These are phyloP conservation scores for Lineus longissimus DNA, from an alignment of 1,140 invertebrate species.

Conservation along the genomic window DNA sequence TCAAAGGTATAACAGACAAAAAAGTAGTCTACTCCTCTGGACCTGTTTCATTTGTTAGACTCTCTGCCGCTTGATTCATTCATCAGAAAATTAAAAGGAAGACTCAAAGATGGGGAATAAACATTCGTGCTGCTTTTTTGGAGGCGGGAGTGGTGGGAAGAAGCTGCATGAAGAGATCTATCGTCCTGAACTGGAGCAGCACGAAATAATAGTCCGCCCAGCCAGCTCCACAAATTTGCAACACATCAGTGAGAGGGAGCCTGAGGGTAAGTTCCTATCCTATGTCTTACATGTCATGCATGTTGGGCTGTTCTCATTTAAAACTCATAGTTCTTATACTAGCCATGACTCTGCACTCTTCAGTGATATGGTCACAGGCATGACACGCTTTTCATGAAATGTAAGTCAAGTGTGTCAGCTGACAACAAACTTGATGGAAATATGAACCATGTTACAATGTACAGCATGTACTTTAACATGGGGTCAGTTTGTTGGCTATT, in stretches of 20 bases:
- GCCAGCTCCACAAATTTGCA: conserved; percentile 83
- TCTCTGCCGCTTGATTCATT: too few relatives aligned
- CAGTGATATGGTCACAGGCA: background rate
- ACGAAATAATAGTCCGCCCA: conserved; percentile 12
- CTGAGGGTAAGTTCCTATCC: conserved; percentile 64
- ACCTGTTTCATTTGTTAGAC: too few relatives aligned
- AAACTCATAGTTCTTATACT: too few relatives aligned
- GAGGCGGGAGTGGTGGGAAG: conserved; percentile 28
- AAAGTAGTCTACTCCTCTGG: too few relatives aligned
- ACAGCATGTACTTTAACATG: background rate
- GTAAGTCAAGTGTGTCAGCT: background rate
- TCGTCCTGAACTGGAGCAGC: conserved; percentile 14
- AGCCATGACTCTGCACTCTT: too few relatives aligned
- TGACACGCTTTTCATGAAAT: background rate
- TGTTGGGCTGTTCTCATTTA: background rate
- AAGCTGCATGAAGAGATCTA: conserved; percentile 48
- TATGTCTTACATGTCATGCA: conserved; percentile 10
- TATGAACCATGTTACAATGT: background rate
- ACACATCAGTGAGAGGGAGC: conserved; percentile 96
- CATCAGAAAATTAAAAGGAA: too few relatives aligned
- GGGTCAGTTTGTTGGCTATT: background rate
- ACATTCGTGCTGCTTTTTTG: conserved; percentile 52
- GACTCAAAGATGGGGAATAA: conserved; percentile 56
- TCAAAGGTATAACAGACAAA: too few relatives aligned
- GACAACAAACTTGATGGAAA: background rate